Evolutionary conservation across 1,140 invertebrate species (phyloP).

Genomic region (Prorops nasuta): DNA sequence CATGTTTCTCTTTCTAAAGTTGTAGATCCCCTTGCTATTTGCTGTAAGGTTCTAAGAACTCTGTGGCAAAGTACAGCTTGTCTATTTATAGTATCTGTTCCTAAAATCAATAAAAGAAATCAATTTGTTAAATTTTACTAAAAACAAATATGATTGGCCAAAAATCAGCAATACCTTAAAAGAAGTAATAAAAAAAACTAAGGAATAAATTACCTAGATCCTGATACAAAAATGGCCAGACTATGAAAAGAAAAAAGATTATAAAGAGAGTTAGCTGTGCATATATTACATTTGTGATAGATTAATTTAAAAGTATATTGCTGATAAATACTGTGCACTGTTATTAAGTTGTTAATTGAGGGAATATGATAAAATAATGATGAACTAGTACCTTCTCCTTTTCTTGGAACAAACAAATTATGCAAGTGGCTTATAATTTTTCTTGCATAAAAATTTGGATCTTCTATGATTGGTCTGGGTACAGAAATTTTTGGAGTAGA

Average conservation of each 20-base stretch:
- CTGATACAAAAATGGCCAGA: conserved; percentile 85
- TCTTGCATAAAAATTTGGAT: conserved; percentile 88
- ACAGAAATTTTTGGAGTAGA: conserved; percentile 79
- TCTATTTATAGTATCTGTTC: conserved; percentile 83
- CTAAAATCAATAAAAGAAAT: conserved; percentile 52
- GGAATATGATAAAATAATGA: background rate
- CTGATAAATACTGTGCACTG: background rate
- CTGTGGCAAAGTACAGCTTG: conserved; percentile 95
- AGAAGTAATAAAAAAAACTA: conserved; percentile 8
- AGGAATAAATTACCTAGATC: conserved; percentile 69
- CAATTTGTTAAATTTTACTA: background rate
- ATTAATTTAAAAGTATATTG: conserved; percentile 12
- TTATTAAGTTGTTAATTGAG: background rate
- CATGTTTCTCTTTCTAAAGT: conserved; percentile 84
- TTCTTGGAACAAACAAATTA: conserved; percentile 92
- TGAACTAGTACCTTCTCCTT: conserved; percentile 76
- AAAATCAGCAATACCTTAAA: background rate
- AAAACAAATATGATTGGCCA: background rate
- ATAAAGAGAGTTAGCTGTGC: background rate
- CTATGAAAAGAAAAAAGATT: conserved; percentile 63
- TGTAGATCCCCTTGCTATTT: conserved; percentile 78
- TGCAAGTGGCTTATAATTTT: conserved; percentile 92
- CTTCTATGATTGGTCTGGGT: conserved; percentile 81
- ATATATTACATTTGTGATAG: background rate
- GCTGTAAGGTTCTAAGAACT: conserved; percentile 85